These are phyloP conservation scores for Chrysochloris asiatica DNA, from an alignment of 2,113 vertebrate species.

Conservation along the genomic window DNA sequence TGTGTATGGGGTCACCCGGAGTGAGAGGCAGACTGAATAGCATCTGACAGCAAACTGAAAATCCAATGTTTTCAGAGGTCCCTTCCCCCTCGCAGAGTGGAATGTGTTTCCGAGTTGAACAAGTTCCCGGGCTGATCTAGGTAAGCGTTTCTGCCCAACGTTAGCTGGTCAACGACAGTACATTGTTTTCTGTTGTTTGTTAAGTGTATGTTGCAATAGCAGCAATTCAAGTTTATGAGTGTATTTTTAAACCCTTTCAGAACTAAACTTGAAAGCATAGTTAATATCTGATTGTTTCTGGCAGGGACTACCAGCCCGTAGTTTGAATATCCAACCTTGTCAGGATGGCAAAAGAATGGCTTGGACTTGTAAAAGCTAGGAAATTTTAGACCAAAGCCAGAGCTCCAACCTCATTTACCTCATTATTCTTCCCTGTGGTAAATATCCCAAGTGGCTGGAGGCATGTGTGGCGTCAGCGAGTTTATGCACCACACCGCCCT, in stretches of 20 bases:
- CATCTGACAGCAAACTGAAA: neutral
- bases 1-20: neutral
- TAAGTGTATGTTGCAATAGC: neutral
- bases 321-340: conserved; percentile 31
- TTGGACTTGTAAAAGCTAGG: conserved; percentile 64
- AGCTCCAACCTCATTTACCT: conserved; percentile 43
- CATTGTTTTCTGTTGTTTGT: neutral
- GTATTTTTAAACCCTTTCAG: conserved; percentile 37
- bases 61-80: neutral
- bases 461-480: neutral
- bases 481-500: neutral
- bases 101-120: neutral
- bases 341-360: conserved; percentile 24
- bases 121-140: neutral
- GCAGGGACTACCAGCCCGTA: neutral
- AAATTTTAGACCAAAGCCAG: conserved; percentile 67
- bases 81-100: neutral
- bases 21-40: too few relatives aligned
- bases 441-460: conserved; percentile 22
- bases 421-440: conserved; percentile 6
- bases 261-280: conserved; percentile 40
- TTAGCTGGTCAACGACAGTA: conserved; percentile 15
- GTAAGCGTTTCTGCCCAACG: neutral
- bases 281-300: conserved; percentile 21
- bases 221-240: conserved; percentile 24